A percentile compares a stretch with the other conserved stretches of the same genome.
Conservation (phyloP, 2,888 invertebrate species). For the Congeria kusceri region DNA sequence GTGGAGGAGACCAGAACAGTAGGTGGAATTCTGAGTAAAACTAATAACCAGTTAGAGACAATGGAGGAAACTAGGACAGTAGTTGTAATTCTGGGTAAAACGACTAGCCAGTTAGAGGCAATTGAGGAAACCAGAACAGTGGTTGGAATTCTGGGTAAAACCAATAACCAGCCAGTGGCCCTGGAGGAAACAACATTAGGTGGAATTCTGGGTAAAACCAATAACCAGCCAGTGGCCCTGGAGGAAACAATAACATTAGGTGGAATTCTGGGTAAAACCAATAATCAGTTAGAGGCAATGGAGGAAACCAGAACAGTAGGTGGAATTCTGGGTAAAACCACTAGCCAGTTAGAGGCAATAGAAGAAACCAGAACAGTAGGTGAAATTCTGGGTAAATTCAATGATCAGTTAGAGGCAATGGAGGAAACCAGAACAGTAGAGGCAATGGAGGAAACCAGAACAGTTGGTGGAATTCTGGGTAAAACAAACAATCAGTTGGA, state of each 20-base stretch:
- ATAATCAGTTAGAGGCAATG: slow-evolving; percentile 15
- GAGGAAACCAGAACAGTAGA: slow-evolving; percentile 13
- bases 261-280: slow-evolving; percentile 11
- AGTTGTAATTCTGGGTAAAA: slow-evolving; percentile 18
- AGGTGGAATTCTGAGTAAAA: slow-evolving; percentile 19
- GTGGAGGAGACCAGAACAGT: slow-evolving; percentile 26
- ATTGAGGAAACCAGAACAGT: slow-evolving; percentile 44
- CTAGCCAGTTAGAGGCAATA: not conserved
- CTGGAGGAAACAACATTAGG: slow-evolving; percentile 30
- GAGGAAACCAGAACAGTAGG: slow-evolving; percentile 23
- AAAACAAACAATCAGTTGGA: slow-evolving; percentile 26
- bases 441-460: slow-evolving; percentile 21
- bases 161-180: not conserved
- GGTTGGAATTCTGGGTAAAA: slow-evolving; percentile 7
- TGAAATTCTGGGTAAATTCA: slow-evolving; percentile 17
- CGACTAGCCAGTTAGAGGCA: not conserved
- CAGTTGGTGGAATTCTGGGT: slow-evolving; percentile 10
- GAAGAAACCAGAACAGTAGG: slow-evolving; percentile 28
- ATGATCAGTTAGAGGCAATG: slow-evolving; percentile 6
- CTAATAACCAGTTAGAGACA: not conserved
- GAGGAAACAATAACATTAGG: slow-evolving; percentile 27
- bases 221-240: slow-evolving; percentile 7
- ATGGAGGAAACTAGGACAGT: slow-evolving; percentile 35
- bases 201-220: slow-evolving; percentile 16
- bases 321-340: slow-evolving; percentile 10